Evolutionary conservation across 2,797 vertebrate genomes (phyloP).

Genomic region (Xiphophorus birchmanni): DNA sequence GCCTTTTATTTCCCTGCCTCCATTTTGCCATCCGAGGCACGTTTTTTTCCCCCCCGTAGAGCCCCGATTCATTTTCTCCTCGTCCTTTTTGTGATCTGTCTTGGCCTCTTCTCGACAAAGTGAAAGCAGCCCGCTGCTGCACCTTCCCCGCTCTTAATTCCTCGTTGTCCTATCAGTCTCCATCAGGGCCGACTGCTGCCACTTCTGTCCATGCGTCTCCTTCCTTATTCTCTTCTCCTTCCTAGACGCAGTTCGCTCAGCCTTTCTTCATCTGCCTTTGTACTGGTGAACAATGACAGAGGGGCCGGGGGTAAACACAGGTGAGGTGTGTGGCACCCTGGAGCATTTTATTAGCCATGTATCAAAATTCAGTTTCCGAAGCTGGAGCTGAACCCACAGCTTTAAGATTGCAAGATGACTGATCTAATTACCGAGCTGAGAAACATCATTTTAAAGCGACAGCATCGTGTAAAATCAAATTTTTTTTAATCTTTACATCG

Average conservation of each 20-base stretch:
- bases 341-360: constrained; percentile 31
- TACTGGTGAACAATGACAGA: constrained; percentile 47
- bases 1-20: constrained; percentile 33
- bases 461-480: too few species aligned
- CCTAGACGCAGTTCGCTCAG: constrained; percentile 37
- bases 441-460: background rate
- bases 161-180: constrained; percentile 80
- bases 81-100: constrained; percentile 59
- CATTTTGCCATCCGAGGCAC: constrained; percentile 52
- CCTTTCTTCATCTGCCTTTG: constrained; percentile 61
- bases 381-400: background rate
- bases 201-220: constrained; percentile 79
- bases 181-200: constrained; percentile 78
- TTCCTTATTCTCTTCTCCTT: constrained; percentile 54
- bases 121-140: constrained; percentile 51
- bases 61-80: constrained; percentile 66
- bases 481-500: too few species aligned
- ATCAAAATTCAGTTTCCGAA: constrained; percentile 1
- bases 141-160: constrained; percentile 67
- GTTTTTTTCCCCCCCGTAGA: constrained; percentile 44
- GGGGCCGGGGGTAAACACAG: constrained; percentile 7
- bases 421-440: background rate
- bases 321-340: constrained; percentile 17
- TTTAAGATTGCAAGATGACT: background rate
- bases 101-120: constrained; percentile 49